Base-by-base conservation (phyloP, 2,797 vertebrate species). In the Pagetopsis macropterus region DNA sequence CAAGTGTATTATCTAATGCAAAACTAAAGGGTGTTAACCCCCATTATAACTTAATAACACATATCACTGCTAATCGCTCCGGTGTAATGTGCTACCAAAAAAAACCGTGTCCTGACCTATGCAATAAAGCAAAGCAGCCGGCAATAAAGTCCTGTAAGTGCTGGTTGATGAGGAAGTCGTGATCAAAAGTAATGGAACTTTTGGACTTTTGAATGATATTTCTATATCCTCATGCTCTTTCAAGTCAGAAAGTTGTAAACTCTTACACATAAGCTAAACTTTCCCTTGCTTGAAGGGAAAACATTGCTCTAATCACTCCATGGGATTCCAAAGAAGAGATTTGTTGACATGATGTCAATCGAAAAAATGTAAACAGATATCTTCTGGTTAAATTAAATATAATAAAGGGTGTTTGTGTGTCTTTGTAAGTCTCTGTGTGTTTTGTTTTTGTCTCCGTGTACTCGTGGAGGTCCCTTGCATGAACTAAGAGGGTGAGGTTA, bases 401-500 rank as follows among this genome's bases (percentile, higher is more conserved):
- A 27, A 31, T n/a, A 50, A 44, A 41, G 49, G 41, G 14, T 8
- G 33, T 27, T 16, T 40, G 44, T 45, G 16, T 48, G 60, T 41
- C 19, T 43, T 37, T 17, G 2, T 37, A 9, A 43, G 10, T 72
- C 19, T 7, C 21, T 60, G 12, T 61, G 52, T 76, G 70, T 78
- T 76, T 70, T 76, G 76, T 69, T 65, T 68, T 65, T 40, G 23
- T 67, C 40, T 67, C 31, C 71, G 45, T 51, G 64, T 48, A 43
- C 72, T 64, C 59, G 75, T 76, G 75, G 75, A 78, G 83, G 78
- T 75, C 73, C 68, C 3, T 52, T 63, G 81, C 76, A 55, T 84
- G 82, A 81, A 80, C 60, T 65, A 64, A 72, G 84, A 84, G 85
- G 79, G 62, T 90, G 90, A 85, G 78, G 82, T 91, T 90, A 85